phyloP scores from a whole-genome alignment of 1,140 invertebrate genomes.

The Dendroctonus ponderosae region DNA sequence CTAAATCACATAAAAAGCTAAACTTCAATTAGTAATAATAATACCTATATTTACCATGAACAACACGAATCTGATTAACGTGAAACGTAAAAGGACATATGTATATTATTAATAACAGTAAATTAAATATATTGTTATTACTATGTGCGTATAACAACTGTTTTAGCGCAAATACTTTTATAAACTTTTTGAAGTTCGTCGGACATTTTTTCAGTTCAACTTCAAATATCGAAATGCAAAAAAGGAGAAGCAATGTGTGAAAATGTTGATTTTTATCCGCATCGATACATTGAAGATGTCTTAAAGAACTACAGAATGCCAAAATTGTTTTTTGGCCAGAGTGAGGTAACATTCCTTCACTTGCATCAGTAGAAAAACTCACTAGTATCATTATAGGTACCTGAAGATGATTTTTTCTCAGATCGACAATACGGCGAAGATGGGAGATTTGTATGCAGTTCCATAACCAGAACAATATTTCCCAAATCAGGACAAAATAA shows the following conservation, averaged over 20 bases:
- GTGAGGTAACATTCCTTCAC: conserved; percentile 29
- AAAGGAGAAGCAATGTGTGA: conserved; percentile 36
- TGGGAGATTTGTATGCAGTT: conserved; percentile 40
- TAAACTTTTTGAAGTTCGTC: too few relatives aligned
- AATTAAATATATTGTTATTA: too few relatives aligned
- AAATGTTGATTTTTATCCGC: conserved; percentile 42
- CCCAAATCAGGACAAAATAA: conserved; percentile 47
- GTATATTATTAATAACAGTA: too few relatives aligned
- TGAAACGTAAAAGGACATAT: too few relatives aligned
- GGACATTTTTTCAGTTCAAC: too few relatives aligned
- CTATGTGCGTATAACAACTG: too few relatives aligned
- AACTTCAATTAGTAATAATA: too few relatives aligned
- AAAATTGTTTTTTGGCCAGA: conserved; percentile 40
- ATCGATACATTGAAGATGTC: conserved; percentile 34
- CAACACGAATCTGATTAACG: too few relatives aligned
- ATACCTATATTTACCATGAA: too few relatives aligned
- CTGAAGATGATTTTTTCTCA: background rate
- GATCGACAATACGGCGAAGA: conserved; percentile 35
- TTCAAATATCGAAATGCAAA: too few relatives aligned
- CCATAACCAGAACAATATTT: conserved; percentile 42
- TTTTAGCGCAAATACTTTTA: too few relatives aligned
- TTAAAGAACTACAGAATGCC: conserved; percentile 26
- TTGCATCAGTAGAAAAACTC: background rate
- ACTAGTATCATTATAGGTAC: background rate
- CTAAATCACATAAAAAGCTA: too few relatives aligned